phyloP scores from a whole-genome alignment of 2,888 invertebrate species.

The Pristionchus maxplancki region DNA sequence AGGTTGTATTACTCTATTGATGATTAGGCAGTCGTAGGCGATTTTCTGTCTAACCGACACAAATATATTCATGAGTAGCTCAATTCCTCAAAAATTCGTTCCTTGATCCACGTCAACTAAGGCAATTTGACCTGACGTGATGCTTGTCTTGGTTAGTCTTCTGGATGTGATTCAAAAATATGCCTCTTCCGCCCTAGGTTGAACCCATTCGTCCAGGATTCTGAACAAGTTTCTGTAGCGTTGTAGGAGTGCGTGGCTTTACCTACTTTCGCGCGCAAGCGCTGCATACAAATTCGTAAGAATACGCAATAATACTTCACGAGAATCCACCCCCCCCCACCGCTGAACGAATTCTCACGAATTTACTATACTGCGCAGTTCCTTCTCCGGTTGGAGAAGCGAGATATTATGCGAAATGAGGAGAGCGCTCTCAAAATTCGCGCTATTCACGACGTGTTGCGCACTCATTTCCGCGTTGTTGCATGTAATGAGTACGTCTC shows the following conservation, averaged over 20 bases:
- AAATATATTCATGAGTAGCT: background rate
- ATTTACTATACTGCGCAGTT: background rate
- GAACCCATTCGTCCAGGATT: no score
- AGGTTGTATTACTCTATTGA: background rate
- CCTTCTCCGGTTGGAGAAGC: background rate
- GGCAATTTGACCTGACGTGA: background rate
- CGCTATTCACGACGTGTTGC: background rate
- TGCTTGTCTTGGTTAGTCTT: background rate
- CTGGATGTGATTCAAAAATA: background rate
- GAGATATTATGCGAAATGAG: background rate
- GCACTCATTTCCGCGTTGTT: background rate
- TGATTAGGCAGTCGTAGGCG: background rate
- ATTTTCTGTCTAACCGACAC: background rate
- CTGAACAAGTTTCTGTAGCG: background rate
- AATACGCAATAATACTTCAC: background rate
- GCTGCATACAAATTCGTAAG: background rate
- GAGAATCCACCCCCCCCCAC: background rate
- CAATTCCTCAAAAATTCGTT: background rate
- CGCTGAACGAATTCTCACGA: background rate
- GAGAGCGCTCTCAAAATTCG: background rate
- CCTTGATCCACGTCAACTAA: background rate
- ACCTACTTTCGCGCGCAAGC: background rate
- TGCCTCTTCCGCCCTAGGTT: background rate
- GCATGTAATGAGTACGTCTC: background rate
- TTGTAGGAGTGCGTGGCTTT: background rate